Evolutionary conservation across 2,888 invertebrate genomes (phyloP), one percentile per base, ranked within the genome.

Genomic region (Drosophila buzzatii): DNA sequence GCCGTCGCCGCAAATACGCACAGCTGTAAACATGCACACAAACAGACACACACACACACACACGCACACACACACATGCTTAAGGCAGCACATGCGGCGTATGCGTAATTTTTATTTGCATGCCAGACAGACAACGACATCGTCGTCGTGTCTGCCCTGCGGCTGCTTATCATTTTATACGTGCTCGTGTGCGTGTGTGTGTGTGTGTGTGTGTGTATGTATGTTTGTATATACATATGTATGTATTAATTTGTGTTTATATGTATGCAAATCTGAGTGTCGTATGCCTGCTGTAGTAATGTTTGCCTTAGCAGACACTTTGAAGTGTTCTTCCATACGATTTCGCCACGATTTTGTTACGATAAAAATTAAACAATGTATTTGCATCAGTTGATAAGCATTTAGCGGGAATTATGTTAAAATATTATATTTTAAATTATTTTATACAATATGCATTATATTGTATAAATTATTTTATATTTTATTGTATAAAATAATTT

Each of bases 21-120:
- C 56, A 56, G 55, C 53, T 52, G 51, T 7, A 56, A 44, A 55
- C 23, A 65, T 31, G 41, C 31, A 18, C 12, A 18, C 31, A 31
- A 39, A 14, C 49, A 31, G 10, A 31, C 23, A 23, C 20, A 35
- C 23, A 23, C 20, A 35, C 33, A 37, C 8, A 37, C 8, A 35
- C 18, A 57, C 16, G n/a, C n/a, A 44, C 23, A 31, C 14, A 44
- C 16, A 55, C 12, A 41, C 31, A 27, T 18, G 41, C 45, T 42
- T 61, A 42, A 51, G 62, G 51, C 51, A 39, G 59, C 70, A 70
- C 53, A 77, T 85, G 61, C 59, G 82, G 76, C 85, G 85, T 87
- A 89, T 89, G 70, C 75, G 90, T 78, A 78, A 85, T 89, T 87
- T 85, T 85, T 85, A 80, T 89, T 87, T 80, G 85, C 70, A 76